Base-by-base conservation (phyloP, 1,140 invertebrate genomes). In the Bombus waltoni region DNA sequence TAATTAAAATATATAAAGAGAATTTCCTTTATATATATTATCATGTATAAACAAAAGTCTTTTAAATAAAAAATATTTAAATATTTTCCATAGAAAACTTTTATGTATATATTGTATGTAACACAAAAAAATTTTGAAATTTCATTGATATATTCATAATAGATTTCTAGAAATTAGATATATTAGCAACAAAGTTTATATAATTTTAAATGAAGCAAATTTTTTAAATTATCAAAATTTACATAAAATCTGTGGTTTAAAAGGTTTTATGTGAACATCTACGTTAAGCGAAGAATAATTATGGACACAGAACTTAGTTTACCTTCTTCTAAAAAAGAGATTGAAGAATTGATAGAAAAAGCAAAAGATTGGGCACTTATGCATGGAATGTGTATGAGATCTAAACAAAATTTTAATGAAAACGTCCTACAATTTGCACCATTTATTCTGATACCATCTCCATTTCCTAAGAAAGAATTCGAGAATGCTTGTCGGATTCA, bases 361-460 rank as follows among this genome's bases (percentile, higher is more conserved):
- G 96, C 97, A n/a, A 98, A 97, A 94, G 97, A 98, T 93, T 98
- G 97, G 97, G 97, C 97, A 3, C 92, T 98, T 32, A 97, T 98
- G 97, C 97, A 98, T 95, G 98, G 96, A 22, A 96, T 97, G 78
- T 97, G 96, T 6, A 98, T 98, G 97, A 95, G 98, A 82, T 97
- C 97, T 28, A 97, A 96, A 94, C 96, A 95, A 47, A 96, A 96
- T 88, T 98, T 97, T 91, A 96, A 96, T 79, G 94, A 95, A 87
- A 97, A 98, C 93, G 91, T 96, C 1, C 94, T 98, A 22, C 96
- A 90, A 94, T 97, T 98, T 95, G 97, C 97, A 38, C 98, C 98
- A 18, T 98, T 98, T 94, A 96, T 97, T 42, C 94, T 99, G 40
- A 95, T 98, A 59, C 98, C 98, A 9, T 98, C 98, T 6, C 95